Percentiles rank a stretch among this genome's conserved stretches.
Evolutionary conservation across 35 echinoderm and acorn worm species (phyloP).

Genomic region (Anneissia japonica): DNA sequence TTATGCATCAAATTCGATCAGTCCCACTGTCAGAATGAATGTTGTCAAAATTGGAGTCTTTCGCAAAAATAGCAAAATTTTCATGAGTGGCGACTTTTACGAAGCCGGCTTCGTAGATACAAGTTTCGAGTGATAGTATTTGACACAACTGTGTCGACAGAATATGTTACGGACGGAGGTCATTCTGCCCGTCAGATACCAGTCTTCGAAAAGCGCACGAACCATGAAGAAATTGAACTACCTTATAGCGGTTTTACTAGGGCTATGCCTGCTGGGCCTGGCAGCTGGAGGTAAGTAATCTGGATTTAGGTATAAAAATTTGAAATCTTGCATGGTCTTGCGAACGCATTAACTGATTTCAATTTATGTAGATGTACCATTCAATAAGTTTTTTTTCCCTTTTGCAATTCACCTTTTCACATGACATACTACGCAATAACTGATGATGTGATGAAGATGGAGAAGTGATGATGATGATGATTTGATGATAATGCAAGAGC

Average conservation of each 20-base stretch:
- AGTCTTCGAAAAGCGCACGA: not conserved
- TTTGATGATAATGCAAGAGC: no score
- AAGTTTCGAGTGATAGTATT: not conserved
- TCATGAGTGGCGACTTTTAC: not conserved
- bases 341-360: no score
- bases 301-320: not conserved
- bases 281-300: not conserved
- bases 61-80: not conserved
- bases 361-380: no score
- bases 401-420: no score
- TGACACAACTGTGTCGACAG: not conserved
- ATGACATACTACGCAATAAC: no score
- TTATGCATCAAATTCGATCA: not conserved
- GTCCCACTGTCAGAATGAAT: not conserved
- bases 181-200: not conserved
- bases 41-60: not conserved
- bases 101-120: not conserved
- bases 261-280: not conserved
- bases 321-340: no score
- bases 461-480: no score
- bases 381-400: no score
- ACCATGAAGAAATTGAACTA: not conserved
- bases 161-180: not conserved
- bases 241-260: not conserved
- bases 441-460: no score